Conservation (phyloP, 2,888 invertebrate genomes). For the Pristionchus maxplancki region DNA sequence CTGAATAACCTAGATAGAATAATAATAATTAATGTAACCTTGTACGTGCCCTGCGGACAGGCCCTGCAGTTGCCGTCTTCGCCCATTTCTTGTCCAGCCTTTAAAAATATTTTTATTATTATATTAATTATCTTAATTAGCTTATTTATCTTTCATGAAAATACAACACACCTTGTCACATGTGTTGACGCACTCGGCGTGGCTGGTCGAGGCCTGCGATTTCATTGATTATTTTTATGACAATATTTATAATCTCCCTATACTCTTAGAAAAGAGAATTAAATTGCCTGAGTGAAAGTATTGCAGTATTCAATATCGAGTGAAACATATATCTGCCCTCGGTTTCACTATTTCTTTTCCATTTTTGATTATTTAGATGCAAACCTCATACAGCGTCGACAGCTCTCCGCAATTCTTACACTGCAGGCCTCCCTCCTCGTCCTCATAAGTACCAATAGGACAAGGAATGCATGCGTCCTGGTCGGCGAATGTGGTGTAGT, state of each 20-base stretch:
- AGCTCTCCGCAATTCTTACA: neutral
- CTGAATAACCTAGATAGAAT: too few relatives aligned
- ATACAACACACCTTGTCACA: neutral
- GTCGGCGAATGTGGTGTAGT: neutral
- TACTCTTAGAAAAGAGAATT: too few relatives aligned
- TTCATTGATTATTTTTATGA: neutral
- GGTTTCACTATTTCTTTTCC: neutral
- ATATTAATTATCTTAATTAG: neutral
- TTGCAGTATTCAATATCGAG: too few relatives aligned
- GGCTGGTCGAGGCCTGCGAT: neutral
- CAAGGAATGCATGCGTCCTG: neutral
- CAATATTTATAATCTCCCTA: too few relatives aligned
- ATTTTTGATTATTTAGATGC: too few relatives aligned
- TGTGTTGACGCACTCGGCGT: neutral
- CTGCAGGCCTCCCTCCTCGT: neutral
- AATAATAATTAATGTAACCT: too few relatives aligned
- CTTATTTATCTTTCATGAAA: neutral
- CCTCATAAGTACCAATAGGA: neutral
- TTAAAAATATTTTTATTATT: neutral
- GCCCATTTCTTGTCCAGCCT: neutral
- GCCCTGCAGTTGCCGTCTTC: neutral
- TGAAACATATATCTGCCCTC: too few relatives aligned
- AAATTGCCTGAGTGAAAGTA: too few relatives aligned
- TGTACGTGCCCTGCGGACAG: constrained; percentile 5
- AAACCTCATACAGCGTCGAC: neutral